Conservation (phyloP, 2,797 vertebrate genomes). For the Mus spretus region DNA sequence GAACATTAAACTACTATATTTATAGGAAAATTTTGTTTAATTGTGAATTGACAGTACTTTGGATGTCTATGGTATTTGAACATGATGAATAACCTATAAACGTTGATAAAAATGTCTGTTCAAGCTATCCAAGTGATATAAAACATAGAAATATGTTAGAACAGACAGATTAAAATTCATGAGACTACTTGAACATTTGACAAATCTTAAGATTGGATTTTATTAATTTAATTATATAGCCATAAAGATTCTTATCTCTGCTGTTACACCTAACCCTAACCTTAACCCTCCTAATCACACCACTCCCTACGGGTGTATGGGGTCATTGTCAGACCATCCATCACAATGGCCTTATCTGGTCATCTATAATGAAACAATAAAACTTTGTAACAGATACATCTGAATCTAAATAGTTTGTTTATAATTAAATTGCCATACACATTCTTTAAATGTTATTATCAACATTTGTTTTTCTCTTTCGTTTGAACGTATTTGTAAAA, state of each 20-base stretch:
- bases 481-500: not conserved
- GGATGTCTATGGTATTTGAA: not conserved
- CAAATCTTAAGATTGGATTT: not conserved
- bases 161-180: not conserved
- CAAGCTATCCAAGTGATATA: not conserved
- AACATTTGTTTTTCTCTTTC: not conserved
- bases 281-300: not conserved
- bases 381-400: not conserved
- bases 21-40: slow-evolving; percentile 5
- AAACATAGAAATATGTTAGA: slow-evolving; percentile 4
- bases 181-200: not conserved
- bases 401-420: not conserved
- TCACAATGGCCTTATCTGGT: not conserved
- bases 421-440: not conserved
- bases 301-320: not conserved
- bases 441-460: not conserved
- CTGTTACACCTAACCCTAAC: not conserved
- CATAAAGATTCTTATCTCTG: not conserved
- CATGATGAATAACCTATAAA: not conserved
- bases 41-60: slow-evolving; percentile 38
- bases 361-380: not conserved
- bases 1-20: not conserved
- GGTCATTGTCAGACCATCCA: not conserved
- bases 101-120: not conserved
- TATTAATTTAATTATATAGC: not conserved